Conservation (phyloP, 2,797 vertebrate species). For the Poecilia picta region DNA sequence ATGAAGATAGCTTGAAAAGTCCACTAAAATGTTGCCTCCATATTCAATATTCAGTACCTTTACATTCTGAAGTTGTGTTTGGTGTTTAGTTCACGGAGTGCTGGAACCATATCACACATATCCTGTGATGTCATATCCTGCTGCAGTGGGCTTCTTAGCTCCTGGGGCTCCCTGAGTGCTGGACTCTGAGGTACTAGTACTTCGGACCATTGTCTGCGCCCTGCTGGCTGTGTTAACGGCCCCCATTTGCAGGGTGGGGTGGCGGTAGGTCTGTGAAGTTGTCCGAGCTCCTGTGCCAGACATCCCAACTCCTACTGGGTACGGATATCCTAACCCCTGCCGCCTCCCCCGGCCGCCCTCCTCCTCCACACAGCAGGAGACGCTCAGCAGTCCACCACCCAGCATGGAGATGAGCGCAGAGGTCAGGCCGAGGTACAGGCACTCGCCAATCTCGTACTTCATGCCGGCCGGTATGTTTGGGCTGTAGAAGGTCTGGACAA, state of each 20-base stretch:
- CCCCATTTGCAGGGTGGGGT: conserved; percentile 66
- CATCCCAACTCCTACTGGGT: conserved; percentile 68
- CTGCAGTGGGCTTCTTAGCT: conserved; percentile 61
- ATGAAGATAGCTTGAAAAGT: background rate
- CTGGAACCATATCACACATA: conserved; percentile 75
- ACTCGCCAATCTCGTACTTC: conserved; percentile 93
- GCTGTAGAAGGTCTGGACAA: conserved; percentile 90
- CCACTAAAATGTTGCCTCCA: background rate
- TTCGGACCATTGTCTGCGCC: conserved; percentile 55
- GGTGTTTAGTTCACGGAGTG: conserved; percentile 6
- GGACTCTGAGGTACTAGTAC: conserved; percentile 60
- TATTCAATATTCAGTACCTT: background rate
- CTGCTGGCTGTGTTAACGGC: conserved; percentile 42
- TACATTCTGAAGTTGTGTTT: background rate
- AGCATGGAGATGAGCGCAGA: conserved; percentile 87
- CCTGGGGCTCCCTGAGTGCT: conserved; percentile 22
- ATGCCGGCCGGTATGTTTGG: conserved; percentile 84
- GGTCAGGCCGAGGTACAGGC: conserved; percentile 90
- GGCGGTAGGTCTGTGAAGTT: conserved; percentile 71
- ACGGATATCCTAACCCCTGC: conserved; percentile 65
- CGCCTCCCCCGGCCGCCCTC: conserved; percentile 47
- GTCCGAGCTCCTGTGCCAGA: conserved; percentile 30
- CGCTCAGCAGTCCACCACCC: conserved; percentile 87
- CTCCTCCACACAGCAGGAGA: conserved; percentile 82
- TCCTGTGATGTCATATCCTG: conserved; percentile 82